Base-by-base conservation (phyloP, 2,888 invertebrate genomes). In the Pilophorus perplexus region DNA sequence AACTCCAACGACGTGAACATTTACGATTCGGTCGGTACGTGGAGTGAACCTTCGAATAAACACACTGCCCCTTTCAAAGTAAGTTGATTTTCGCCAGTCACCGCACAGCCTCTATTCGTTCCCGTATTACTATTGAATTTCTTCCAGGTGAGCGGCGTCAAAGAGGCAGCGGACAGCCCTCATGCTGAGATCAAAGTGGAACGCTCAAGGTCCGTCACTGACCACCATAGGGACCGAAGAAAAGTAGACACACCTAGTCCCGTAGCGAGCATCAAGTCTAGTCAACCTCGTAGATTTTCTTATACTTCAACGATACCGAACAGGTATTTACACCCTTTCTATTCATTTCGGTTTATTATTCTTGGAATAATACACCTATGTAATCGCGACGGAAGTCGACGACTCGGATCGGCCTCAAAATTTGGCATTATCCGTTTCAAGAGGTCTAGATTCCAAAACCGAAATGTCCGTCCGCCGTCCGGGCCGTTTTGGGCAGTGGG, bases 1-100 rank as follows among this genome's bases (percentile, higher is more conserved):
- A 89, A 89, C 72, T 82, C 86, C 40, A 83, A 88, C 73, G 85
- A 88, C 72, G 87, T 91, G 2, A 69, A 73, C 44, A 73, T 74
- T 10, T 72, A 73, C 42, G 74, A 74, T 52, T 50, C 69, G 8
- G 68, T 62, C 14, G 67, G 64, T 8, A 64, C 57, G 2, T 55
- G 50, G 52, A 52, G 57, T 22, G 57, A 55, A 28, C 33, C 40
- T 14, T 42, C 66, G 0, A 48, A 27, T 20, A 64, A 64, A 40
- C 52, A 50, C 12, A 10, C 55, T 8, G 25, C 44, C 5, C 59
- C 40, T 69, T 71, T 72, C n/a, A 71, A 50, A 23, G 52, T 52
- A 2, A 52, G 52, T 46, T 23, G 4, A 18, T 50, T 48, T 48
- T n/a, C n/a, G n/a, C n/a, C n/a, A n/a, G n/a, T n/a, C n/a, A n/a